Percentiles rank a stretch among this genome's conserved stretches.
These are phyloP conservation scores for Nymphicus hollandicus DNA, from an alignment of 2,113 vertebrate species.

Conservation along the genomic window DNA sequence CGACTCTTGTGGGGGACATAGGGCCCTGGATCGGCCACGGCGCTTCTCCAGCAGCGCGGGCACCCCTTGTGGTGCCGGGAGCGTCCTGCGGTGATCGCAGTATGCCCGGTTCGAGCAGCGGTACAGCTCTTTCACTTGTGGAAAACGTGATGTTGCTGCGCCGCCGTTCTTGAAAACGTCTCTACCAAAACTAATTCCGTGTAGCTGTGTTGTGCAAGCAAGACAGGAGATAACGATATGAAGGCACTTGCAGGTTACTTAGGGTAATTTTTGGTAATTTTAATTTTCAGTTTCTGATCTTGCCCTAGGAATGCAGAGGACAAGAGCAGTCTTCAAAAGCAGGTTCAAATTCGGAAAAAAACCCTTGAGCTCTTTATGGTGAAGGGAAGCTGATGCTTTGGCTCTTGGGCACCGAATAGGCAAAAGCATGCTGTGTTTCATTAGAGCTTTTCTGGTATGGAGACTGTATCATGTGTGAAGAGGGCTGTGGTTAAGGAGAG, in stretches of 20 bases:
- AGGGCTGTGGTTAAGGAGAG: background rate
- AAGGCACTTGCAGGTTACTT: background rate
- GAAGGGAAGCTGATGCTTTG: background rate
- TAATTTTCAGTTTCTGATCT: background rate
- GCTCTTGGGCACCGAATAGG: background rate
- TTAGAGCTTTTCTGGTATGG: background rate
- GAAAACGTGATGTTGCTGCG: background rate
- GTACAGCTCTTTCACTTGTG: background rate
- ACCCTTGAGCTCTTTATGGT: accelerated
- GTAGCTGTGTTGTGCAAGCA: accelerated
- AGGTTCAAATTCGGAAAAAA: background rate
- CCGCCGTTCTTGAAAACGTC: background rate
- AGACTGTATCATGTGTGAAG: accelerated
- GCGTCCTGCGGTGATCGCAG: accelerated
- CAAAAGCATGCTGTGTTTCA: background rate
- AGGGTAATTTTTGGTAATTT: background rate
- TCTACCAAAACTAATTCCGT: accelerated
- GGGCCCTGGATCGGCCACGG: background rate
- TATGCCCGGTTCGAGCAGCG: background rate
- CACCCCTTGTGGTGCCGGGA: too few relatives aligned
- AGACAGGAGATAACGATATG: accelerated
- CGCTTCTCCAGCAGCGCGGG: background rate
- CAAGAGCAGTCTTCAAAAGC: background rate
- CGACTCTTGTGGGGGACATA: accelerated
- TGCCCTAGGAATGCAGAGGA: background rate